A percentile compares a stretch with the other conserved stretches of the same genome.
phyloP scores from a whole-genome alignment of 1,140 invertebrate genomes.

The Lepidostoma basale region DNA sequence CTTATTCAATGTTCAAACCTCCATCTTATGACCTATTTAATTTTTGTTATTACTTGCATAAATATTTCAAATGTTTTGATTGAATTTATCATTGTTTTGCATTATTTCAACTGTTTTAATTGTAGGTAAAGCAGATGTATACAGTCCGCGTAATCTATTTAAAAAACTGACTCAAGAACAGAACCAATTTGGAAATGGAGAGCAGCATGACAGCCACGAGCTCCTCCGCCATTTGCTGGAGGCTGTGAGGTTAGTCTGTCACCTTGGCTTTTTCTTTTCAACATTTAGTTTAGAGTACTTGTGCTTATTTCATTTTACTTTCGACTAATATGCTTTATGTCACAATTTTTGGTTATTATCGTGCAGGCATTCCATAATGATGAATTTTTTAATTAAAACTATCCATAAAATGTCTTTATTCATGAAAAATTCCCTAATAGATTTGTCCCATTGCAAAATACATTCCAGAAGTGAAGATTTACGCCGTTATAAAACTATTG shows the following conservation, averaged over 20 bases:
- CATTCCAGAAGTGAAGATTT: conserved; percentile 65
- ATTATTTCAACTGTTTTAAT: conserved; percentile 39
- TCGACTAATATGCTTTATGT: no score
- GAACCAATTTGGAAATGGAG: conserved; percentile 87
- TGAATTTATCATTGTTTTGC: not conserved
- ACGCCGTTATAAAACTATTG: conserved; percentile 77
- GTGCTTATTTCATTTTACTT: no score
- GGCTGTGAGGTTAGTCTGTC: conserved; percentile 67
- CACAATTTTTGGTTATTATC: no score
- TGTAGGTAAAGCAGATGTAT: conserved; percentile 64
- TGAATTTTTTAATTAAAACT: no score
- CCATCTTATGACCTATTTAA: no score
- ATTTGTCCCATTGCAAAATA: not conserved
- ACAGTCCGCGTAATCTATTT: conserved; percentile 76
- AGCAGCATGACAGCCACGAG: conserved; percentile 97
- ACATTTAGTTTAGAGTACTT: no score
- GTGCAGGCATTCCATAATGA: no score
- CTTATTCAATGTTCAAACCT: no score
- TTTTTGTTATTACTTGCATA: no score
- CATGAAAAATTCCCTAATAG: no score
- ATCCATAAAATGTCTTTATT: no score
- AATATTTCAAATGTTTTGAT: not conserved
- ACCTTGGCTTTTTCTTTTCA: not conserved
- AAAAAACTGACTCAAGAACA: conserved; percentile 76
- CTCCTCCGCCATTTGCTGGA: conserved; percentile 88